Evolutionary conservation across 2,888 invertebrate genomes (phyloP).

Genomic region (Athripsodes cinereus): DNA sequence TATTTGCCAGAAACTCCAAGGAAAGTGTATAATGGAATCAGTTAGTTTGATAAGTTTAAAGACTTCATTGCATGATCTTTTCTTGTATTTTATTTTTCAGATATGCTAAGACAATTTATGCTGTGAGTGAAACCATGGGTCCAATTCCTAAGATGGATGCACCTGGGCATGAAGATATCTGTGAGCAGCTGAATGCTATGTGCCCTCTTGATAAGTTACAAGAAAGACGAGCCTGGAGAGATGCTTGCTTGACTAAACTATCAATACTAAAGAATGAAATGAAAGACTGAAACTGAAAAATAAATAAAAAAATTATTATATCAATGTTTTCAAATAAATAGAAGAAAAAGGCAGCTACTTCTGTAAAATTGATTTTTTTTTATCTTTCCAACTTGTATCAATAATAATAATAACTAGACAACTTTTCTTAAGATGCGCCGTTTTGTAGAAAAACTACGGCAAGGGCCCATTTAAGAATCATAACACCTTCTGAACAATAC

Average conservation of each 20-base stretch:
- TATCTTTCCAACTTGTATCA: no score
- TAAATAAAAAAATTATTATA: no score
- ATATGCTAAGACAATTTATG: constrained; percentile 54
- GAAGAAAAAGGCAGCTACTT: no score
- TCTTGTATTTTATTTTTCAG: constrained; percentile 32
- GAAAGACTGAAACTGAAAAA: constrained; percentile 30
- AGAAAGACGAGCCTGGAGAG: constrained; percentile 75
- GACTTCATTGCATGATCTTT: no score
- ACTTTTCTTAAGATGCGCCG: no score
- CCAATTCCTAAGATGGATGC: constrained; percentile 69
- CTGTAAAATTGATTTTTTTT: no score
- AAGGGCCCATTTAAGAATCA: no score
- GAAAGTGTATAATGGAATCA: background rate
- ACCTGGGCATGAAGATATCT: constrained; percentile 58
- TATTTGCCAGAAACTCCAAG: no score
- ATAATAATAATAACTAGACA: no score
- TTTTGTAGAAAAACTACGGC: no score
- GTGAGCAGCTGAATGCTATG: constrained; percentile 64
- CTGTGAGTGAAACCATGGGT: constrained; percentile 67
- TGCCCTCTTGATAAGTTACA: constrained; percentile 69
- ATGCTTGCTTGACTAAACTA: constrained; percentile 73
- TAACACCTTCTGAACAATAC: no score
- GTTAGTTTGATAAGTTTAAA: background rate
- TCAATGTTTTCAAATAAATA: background rate
- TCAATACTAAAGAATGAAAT: constrained; percentile 73